phyloP scores from a whole-genome alignment of 2,113 vertebrate species.

The Halichoeres trimaculatus region DNA sequence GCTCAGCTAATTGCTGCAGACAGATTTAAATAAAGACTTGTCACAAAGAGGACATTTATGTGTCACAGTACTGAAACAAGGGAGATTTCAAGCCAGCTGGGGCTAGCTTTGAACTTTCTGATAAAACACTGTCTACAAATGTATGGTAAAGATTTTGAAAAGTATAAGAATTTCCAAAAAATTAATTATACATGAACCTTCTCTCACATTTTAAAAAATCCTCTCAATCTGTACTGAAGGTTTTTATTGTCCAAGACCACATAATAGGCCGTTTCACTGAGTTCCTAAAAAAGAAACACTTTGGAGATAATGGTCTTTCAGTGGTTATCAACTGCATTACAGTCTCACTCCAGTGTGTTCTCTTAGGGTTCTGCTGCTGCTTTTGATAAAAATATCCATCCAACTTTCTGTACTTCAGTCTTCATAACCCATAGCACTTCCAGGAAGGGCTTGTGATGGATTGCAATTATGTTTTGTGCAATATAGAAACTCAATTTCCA shows the following conservation, averaged over 20 bases:
- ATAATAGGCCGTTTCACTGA: slow-evolving; percentile 11
- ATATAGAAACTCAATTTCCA: slow-evolving; percentile 32
- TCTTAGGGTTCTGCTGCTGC: slow-evolving; percentile 18
- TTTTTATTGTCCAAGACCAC: slow-evolving; percentile 12
- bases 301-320: slow-evolving; percentile 22
- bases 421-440: slow-evolving; percentile 19
- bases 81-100: not conserved
- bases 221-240: slow-evolving; percentile 11
- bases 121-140: not conserved
- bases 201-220: not conserved
- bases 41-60: slow-evolving; percentile 13
- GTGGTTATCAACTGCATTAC: slow-evolving; percentile 5
- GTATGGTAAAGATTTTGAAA: slow-evolving; percentile 4
- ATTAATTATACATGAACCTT: not conserved
- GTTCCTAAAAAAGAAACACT: slow-evolving; percentile 21
- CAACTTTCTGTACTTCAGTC: slow-evolving; percentile 8
- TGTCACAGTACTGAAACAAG: slow-evolving; percentile 1
- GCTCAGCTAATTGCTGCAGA: slow-evolving; percentile 51
- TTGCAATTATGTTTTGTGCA: slow-evolving; percentile 2
- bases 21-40: slow-evolving; percentile 43
- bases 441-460: slow-evolving; percentile 1
- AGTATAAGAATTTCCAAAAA: not conserved
- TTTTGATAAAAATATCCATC: slow-evolving; percentile 15
- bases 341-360: slow-evolving; percentile 8
- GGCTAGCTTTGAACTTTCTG: not conserved